phyloP scores from a whole-genome alignment of 2,113 vertebrate genomes.

The Spizaetus ornatus region DNA sequence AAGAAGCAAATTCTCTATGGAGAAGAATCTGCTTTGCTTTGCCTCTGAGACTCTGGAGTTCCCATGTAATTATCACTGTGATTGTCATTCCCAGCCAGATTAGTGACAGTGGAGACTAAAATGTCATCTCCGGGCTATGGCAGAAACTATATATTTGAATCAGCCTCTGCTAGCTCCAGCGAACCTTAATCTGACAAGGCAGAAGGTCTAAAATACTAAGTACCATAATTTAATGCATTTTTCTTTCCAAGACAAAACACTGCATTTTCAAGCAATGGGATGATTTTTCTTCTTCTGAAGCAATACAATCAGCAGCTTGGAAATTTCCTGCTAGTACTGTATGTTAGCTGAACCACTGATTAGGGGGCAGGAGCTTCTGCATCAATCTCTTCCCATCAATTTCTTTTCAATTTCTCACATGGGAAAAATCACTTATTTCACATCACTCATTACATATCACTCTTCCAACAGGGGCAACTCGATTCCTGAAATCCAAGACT shows the following conservation, averaged over 20 bases:
- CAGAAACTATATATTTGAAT: not conserved
- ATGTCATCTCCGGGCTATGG: not conserved
- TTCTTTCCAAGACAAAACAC: slow-evolving; percentile 10
- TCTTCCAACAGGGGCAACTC: not conserved
- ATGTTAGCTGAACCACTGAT: not conserved
- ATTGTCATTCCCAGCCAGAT: not conserved
- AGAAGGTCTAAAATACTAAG: slow-evolving; percentile 9
- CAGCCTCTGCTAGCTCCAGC: not conserved
- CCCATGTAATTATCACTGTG: not conserved
- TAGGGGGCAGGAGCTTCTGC: not conserved
- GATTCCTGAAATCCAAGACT: not conserved
- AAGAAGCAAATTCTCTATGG: not conserved
- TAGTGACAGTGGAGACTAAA: not conserved
- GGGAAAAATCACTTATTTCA: not conserved
- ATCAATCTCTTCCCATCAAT: not conserved
- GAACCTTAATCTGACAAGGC: not conserved
- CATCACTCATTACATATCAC: not conserved
- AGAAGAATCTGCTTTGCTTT: not conserved
- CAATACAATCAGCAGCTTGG: not conserved
- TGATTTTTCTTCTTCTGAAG: slow-evolving; percentile 7
- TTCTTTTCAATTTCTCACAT: not conserved
- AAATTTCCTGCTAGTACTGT: not conserved
- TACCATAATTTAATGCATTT: not conserved
- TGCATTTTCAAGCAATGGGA: not conserved
- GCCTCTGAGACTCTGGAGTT: not conserved